Evolutionary conservation across 2,888 invertebrate genomes (phyloP).

Genomic region (Trisateles emortualis): DNA sequence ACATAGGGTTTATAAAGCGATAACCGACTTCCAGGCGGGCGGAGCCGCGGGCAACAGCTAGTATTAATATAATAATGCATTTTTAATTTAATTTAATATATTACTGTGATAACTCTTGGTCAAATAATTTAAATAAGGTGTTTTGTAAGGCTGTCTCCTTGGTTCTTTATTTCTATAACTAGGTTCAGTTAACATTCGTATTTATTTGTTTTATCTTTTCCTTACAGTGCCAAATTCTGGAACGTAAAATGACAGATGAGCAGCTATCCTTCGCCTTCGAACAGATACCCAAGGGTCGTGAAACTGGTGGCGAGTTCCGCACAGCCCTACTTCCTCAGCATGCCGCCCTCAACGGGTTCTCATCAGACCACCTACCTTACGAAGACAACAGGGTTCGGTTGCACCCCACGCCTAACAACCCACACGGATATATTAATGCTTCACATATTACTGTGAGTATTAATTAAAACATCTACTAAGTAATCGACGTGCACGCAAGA

Average conservation of each 20-base stretch:
- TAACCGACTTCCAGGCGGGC: no score
- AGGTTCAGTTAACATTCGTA: no score
- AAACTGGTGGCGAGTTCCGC: slow-evolving; percentile 89
- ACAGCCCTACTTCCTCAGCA: slow-evolving; percentile 92
- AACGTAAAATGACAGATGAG: slow-evolving; percentile 89
- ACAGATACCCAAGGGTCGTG: slow-evolving; percentile 92
- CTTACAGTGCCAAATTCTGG: slow-evolving; percentile 76
- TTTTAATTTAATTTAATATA: no score
- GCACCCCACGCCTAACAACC: slow-evolving; percentile 93
- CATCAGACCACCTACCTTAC: slow-evolving; percentile 94
- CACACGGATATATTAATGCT: slow-evolving; percentile 96
- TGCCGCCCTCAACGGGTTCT: slow-evolving; percentile 83
- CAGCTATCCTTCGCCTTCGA: slow-evolving; percentile 95
- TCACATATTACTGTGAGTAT: slow-evolving; percentile 93
- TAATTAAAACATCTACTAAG: no score
- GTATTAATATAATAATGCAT: no score
- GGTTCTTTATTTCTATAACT: neutral
- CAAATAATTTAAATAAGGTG: no score
- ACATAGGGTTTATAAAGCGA: no score
- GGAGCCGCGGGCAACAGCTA: no score
- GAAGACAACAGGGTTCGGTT: slow-evolving; percentile 95
- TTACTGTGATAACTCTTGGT: no score
- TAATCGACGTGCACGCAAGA: no score
- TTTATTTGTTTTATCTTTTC: no score
- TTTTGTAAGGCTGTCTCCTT: no score